Evolutionary conservation across 2,113 vertebrate genomes (phyloP), one percentile per base, ranked within the genome.

Genomic region (Girardinichthys multiradiatus): DNA sequence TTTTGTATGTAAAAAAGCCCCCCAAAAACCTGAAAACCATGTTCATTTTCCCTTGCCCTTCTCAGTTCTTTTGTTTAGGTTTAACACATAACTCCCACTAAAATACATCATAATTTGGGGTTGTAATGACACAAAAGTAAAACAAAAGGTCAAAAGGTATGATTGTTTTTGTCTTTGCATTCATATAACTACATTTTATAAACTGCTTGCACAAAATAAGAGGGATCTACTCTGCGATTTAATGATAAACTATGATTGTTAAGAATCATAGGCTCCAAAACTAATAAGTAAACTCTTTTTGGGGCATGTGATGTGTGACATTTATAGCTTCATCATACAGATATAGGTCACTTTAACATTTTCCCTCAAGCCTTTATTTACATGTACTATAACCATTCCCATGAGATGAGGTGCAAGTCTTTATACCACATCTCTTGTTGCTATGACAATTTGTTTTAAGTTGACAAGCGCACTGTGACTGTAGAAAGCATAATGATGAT

Each of bases 401-500:
- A 26, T 68, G 30, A 27, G 67, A 57, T 37, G 57, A 35, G 30
- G 51, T 68, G 13, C 33, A 68, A 33, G 66, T 57, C 17, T 33
- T 57, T 29, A 26, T 19, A 35, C 66, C 30, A 26, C 66, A 68
- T 54, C 64, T 67, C 24, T 27, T 68, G 51, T 28, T 68, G 67
- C 67, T 12, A 37, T 57, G 51, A 57, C 48, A 21, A 68, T 57
- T 68, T 33, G 26, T 57, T 17, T 57, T 27, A 68, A 14, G n/a
- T 15, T 35, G 51, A 35, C 65, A 68, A 29, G 19, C 24, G 19
- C 10, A 45, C 19, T 64, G 12, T 64, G 26, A 39, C 4, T 66
- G 19, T 30, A 21, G 27, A 66, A 30, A 42, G 19, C 11, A 64
- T 24, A 64, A 27, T 39, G 35, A 64, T 64, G 63, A 64, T 33